Evolutionary conservation across 2,888 invertebrate genomes (phyloP), one percentile per base, ranked within the genome.

Genomic region (Temnothorax rugatulus): DNA sequence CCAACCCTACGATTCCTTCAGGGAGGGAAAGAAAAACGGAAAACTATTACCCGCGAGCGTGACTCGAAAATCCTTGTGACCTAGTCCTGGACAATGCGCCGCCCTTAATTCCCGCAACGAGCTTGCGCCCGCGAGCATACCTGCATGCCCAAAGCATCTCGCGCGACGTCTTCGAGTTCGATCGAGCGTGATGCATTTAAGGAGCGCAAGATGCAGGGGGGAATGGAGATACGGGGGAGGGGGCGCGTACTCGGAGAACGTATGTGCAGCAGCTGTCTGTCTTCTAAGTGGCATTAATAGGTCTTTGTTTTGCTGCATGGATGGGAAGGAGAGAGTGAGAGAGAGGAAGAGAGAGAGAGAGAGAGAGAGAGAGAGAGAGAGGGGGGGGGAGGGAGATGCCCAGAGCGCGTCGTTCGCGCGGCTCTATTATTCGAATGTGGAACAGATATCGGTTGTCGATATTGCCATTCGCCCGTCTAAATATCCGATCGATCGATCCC

Each of bases 381-480:
- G 71, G 0, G 71, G 25, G 29, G 18, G 71, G 0, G 71, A 21
- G 29, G 18, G 34, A 89, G 84, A 89, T 87, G 84, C 86, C 83
- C 85, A 38, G 87, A 38, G 87, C 85, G 83, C 86, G 89, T 90
- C 90, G 88, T 84, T 84, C 77, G 86, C 61, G 85, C 84, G 86
- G 87, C 88, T 92, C 93, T 92, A 93, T 94, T 94, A 93, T 94
- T 93, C 91, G 92, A 94, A 94, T 94, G 93, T 94, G 89, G 92
- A 91, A 88, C 93, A 93, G 93, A 93, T 93, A 94, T 94, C 90
- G 94, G 92, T 91, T 93, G 91, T 92, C 94, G 93, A 94, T 94
- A 93, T 81, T 76, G 88, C 88, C 87, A 82, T 77, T 88, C 74
- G 83, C 81, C 75, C 86, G 89, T 90, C 91, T 91, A 91, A 91